Conservation (phyloP, 2,113 vertebrate species). For the Dascyllus trimaculatus region DNA sequence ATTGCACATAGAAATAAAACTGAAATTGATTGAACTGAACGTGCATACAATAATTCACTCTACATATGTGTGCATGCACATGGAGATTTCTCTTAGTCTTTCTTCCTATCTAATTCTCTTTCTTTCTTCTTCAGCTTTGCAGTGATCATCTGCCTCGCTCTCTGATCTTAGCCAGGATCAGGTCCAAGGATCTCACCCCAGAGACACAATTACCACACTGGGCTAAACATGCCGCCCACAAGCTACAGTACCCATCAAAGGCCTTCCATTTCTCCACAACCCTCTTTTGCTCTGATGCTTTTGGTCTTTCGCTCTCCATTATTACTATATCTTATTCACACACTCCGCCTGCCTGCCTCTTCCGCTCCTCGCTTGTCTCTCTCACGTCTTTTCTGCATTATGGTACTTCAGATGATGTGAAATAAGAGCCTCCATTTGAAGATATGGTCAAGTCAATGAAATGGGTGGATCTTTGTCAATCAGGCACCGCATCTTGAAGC, state of each 20-base stretch:
- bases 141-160: conserved; percentile 53
- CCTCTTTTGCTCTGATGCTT: conserved; percentile 44
- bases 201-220: conserved; percentile 80
- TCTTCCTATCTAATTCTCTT: conserved; percentile 31
- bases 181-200: conserved; percentile 72
- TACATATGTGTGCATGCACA: neutral
- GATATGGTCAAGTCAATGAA: neutral
- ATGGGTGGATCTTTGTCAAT: neutral
- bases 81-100: neutral
- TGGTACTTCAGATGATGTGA: conserved; percentile 11
- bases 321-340: conserved; percentile 42
- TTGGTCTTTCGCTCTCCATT: conserved; percentile 46
- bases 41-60: neutral
- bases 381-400: neutral
- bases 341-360: conserved; percentile 7
- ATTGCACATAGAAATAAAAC: no score
- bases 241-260: conserved; percentile 71
- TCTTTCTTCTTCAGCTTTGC: conserved; percentile 58
- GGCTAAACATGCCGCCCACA: conserved; percentile 76
- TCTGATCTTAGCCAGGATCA: conserved; percentile 75
- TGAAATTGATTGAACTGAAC: neutral
- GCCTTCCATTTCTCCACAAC: conserved; percentile 34
- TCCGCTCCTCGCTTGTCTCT: neutral
- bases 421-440: neutral
- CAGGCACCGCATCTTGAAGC: neutral